phyloP scores from a whole-genome alignment of 2,113 vertebrate species.

The Hippolais icterina region DNA sequence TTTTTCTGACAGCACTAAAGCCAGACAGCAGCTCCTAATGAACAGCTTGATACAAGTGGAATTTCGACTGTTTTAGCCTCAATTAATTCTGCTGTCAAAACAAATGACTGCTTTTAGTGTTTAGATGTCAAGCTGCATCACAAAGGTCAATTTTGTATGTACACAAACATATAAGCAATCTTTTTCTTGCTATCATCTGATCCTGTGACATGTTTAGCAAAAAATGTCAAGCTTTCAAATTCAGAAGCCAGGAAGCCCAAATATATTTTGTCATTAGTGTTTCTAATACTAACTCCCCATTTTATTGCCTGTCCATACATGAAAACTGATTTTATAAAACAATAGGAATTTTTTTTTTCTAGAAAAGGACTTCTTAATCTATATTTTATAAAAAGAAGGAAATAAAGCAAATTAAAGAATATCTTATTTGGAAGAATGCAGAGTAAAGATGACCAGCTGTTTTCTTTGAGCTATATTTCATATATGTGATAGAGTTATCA shows the following conservation, averaged over 20 bases:
- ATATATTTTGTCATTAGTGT: background rate
- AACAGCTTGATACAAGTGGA: constrained; percentile 88
- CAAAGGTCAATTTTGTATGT: constrained; percentile 80
- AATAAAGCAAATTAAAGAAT: background rate
- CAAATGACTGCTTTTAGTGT: constrained; percentile 84
- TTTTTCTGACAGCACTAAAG: constrained; percentile 90
- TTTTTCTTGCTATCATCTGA: constrained; percentile 65
- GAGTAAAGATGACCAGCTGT: background rate
- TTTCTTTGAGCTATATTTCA: background rate
- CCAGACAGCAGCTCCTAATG: constrained; percentile 85
- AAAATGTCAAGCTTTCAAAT: constrained; percentile 7
- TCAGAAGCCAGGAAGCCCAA: background rate
- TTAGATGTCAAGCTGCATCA: constrained; percentile 77
- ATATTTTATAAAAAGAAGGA: background rate
- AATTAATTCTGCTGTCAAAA: constrained; percentile 97
- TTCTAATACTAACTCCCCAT: background rate
- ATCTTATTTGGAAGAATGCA: background rate
- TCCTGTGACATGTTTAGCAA: constrained; percentile 42
- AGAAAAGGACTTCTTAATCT: background rate
- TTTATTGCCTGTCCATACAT: background rate
- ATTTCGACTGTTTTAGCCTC: constrained; percentile 90
- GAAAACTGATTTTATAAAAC: background rate
- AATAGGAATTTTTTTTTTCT: background rate
- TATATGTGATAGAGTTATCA: background rate
- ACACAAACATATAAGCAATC: constrained; percentile 73